These are phyloP conservation scores for Caenorhabditis becei DNA, from an alignment of 2,888 invertebrate species.

Conservation along the genomic window DNA sequence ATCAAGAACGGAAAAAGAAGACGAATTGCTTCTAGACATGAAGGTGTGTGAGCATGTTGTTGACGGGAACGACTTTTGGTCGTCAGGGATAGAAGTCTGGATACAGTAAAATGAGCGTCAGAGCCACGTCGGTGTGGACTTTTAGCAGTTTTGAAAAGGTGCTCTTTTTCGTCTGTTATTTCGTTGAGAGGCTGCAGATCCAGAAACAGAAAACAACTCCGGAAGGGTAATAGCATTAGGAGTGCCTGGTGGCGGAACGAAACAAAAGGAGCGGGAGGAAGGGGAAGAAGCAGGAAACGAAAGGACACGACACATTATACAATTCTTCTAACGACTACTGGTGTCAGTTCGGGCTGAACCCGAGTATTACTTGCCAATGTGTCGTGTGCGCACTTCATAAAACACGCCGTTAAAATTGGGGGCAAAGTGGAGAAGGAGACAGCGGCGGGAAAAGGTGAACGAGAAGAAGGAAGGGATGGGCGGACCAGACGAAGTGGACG, in stretches of 20 bases:
- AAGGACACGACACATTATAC: slow-evolving; percentile 34
- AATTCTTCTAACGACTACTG: slow-evolving; percentile 44
- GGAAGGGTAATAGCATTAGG: slow-evolving; percentile 53
- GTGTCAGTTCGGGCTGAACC: slow-evolving; percentile 24
- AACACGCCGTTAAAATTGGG: slow-evolving; percentile 51
- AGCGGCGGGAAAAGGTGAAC: slow-evolving; percentile 16
- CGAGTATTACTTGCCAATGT: slow-evolving; percentile 13
- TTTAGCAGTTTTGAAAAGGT: too few species aligned
- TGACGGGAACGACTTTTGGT: background rate
- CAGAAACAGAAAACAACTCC: slow-evolving; percentile 44
- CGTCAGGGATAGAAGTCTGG: too few species aligned
- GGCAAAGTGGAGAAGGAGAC: slow-evolving; percentile 14
- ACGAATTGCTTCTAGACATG: background rate
- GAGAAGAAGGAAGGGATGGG: slow-evolving; percentile 21
- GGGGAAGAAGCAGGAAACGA: slow-evolving; percentile 13
- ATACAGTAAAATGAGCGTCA: too few species aligned
- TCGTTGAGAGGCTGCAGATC: background rate
- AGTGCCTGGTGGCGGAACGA: slow-evolving; percentile 56
- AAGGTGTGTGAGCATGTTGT: background rate
- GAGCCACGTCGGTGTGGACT: too few species aligned
- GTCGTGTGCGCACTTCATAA: slow-evolving; percentile 41
- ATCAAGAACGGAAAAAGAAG: background rate
- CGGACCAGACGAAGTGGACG: slow-evolving; percentile 5
- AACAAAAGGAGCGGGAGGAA: slow-evolving; percentile 32
- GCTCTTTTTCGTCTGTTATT: background rate